Conservation (phyloP, 2,113 vertebrate species). For the Nanorana parkeri region DNA sequence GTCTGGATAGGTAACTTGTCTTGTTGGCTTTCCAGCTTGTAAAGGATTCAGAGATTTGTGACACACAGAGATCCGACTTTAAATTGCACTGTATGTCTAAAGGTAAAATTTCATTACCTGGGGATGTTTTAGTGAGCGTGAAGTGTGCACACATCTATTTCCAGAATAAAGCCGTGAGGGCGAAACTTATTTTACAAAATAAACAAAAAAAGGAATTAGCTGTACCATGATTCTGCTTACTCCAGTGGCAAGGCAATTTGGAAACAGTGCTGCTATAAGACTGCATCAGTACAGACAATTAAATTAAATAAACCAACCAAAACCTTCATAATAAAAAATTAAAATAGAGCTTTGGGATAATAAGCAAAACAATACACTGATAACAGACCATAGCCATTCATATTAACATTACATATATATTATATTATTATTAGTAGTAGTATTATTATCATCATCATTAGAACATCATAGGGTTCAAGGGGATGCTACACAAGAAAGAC, state of each 20-base stretch:
- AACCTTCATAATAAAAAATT: too few relatives aligned
- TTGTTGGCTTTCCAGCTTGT: conserved; percentile 47
- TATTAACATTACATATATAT: too few relatives aligned
- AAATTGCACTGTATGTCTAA: conserved; percentile 55
- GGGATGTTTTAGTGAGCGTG: conserved; percentile 53
- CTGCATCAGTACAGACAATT: neutral
- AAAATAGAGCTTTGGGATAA: too few relatives aligned
- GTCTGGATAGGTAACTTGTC: conserved; percentile 42
- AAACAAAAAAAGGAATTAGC: conserved; percentile 36
- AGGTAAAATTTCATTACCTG: conserved; percentile 48
- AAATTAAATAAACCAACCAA: too few relatives aligned
- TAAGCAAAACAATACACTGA: too few relatives aligned
- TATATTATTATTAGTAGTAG: too few relatives aligned
- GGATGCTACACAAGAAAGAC: too few relatives aligned
- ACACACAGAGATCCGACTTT: conserved; percentile 54
- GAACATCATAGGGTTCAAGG: too few relatives aligned
- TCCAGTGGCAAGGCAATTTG: conserved; percentile 9
- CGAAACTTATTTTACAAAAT: conserved; percentile 36
- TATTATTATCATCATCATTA: too few relatives aligned
- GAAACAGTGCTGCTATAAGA: neutral
- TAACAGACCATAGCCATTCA: too few relatives aligned
- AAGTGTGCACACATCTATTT: conserved; percentile 40
- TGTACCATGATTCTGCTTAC: conserved; percentile 33
- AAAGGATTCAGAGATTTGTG: conserved; percentile 55
- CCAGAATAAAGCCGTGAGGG: conserved; percentile 24